A percentile compares a stretch with the other conserved stretches of the same genome.
Evolutionary conservation across 2,113 vertebrate species (phyloP).

Genomic region (Sporophila hypoxantha): DNA sequence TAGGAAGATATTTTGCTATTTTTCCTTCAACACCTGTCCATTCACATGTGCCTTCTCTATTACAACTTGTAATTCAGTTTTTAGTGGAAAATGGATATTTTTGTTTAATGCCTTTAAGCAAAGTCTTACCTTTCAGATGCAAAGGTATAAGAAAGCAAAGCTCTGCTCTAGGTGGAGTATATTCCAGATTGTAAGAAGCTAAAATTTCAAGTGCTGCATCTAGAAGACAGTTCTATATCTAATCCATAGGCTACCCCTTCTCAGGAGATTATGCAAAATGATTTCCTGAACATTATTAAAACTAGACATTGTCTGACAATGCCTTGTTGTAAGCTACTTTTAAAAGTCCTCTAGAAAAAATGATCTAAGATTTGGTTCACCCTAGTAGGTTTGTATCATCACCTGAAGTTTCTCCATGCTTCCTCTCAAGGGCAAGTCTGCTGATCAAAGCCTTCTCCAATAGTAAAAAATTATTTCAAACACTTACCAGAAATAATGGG

Average conservation of each 20-base stretch:
- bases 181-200: not conserved
- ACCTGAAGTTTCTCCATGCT: not conserved
- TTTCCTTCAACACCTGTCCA: not conserved
- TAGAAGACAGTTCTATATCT: not conserved
- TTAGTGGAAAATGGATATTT: not conserved
- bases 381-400: not conserved
- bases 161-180: not conserved
- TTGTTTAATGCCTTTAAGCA: not conserved
- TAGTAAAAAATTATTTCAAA: not conserved
- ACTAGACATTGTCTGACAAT: not conserved
- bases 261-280: not conserved
- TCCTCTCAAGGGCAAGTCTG: not conserved
- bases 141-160: not conserved
- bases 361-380: not conserved
- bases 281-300: not conserved
- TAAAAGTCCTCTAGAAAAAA: not conserved
- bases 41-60: not conserved
- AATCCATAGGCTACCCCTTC: not conserved
- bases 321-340: not conserved
- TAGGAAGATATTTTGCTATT: not conserved
- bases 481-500: not conserved
- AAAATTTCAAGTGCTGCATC: not conserved
- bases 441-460: not conserved
- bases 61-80: not conserved
- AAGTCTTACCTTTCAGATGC: not conserved